A percentile compares a stretch with the other conserved stretches of the same genome.
These are phyloP conservation scores for Tachycineta bicolor DNA, from an alignment of 2,113 vertebrate genomes.

Conservation along the genomic window DNA sequence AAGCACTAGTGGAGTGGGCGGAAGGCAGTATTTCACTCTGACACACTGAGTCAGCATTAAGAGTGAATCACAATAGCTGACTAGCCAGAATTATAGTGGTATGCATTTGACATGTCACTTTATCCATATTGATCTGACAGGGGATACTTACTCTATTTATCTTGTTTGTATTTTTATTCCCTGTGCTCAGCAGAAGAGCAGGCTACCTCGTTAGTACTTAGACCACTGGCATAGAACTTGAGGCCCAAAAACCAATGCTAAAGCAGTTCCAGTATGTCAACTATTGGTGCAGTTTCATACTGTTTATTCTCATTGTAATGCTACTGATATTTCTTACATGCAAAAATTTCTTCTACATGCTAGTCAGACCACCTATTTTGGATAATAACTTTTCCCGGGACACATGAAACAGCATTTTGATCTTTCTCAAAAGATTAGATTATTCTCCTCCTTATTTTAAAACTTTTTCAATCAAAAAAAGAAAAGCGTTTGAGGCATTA, in stretches of 20 bases:
- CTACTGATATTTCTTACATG: not conserved
- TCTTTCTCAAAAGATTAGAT: not conserved
- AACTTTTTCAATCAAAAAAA: not conserved
- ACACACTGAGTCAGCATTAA: conserved; percentile 15
- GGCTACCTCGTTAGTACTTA: not conserved
- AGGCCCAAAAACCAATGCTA: not conserved
- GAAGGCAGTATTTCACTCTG: not conserved
- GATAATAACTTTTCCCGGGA: not conserved
- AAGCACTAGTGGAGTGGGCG: not conserved
- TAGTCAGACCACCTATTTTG: not conserved
- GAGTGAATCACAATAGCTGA: not conserved
- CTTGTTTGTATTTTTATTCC: not conserved
- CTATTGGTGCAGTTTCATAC: not conserved
- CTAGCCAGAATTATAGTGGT: not conserved
- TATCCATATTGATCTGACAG: not conserved
- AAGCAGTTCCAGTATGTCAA: not conserved
- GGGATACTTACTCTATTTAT: not conserved
- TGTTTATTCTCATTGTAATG: not conserved
- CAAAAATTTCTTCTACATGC: not conserved
- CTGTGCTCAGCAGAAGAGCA: not conserved
- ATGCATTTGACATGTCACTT: not conserved
- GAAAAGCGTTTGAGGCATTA: not conserved
- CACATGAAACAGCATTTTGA: not conserved
- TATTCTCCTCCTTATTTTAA: not conserved
- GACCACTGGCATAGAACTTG: not conserved